A percentile compares a stretch with the other conserved stretches of the same genome.
These are phyloP conservation scores for Xestia rhomboidea DNA, from an alignment of 2,888 invertebrate species.

Conservation along the genomic window DNA sequence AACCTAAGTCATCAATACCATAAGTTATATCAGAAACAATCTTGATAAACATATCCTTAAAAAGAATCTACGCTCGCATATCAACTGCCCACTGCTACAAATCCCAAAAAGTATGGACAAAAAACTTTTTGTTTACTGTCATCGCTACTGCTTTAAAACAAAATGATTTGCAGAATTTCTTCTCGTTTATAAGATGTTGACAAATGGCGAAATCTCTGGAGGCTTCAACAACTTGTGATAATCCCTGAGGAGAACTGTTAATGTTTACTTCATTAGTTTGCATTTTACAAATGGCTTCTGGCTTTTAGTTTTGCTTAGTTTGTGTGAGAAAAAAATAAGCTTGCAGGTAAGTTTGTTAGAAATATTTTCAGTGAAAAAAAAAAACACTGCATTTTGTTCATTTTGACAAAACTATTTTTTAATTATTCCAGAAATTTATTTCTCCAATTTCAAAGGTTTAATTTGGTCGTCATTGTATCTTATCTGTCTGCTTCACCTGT, in stretches of 20 bases:
- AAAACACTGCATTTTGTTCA: neutral
- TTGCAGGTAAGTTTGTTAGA: neutral
- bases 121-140: slow-evolving; percentile 63
- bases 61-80: neutral
- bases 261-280: slow-evolving; percentile 76
- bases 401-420: neutral
- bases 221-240: slow-evolving; percentile 33
- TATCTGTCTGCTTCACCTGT: neutral
- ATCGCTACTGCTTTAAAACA: slow-evolving; percentile 59
- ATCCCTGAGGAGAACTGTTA: slow-evolving; percentile 63
- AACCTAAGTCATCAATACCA: neutral
- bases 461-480: neutral
- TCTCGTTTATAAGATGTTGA: slow-evolving; percentile 64
- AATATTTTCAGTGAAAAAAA: neutral
- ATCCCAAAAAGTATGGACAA: slow-evolving; percentile 28
- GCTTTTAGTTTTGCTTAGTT: slow-evolving; percentile 40
- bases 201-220: slow-evolving; percentile 67
- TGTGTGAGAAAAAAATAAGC: neutral
- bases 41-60: neutral
- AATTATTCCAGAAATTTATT: neutral
- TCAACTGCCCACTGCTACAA: slow-evolving; percentile 31
- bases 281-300: slow-evolving; percentile 69
- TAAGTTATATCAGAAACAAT: neutral
- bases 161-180: slow-evolving; percentile 66
- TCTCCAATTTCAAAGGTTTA: no score